phyloP scores from a whole-genome alignment of 1,140 invertebrate genomes.

The Rhynchophorus ferrugineus region DNA sequence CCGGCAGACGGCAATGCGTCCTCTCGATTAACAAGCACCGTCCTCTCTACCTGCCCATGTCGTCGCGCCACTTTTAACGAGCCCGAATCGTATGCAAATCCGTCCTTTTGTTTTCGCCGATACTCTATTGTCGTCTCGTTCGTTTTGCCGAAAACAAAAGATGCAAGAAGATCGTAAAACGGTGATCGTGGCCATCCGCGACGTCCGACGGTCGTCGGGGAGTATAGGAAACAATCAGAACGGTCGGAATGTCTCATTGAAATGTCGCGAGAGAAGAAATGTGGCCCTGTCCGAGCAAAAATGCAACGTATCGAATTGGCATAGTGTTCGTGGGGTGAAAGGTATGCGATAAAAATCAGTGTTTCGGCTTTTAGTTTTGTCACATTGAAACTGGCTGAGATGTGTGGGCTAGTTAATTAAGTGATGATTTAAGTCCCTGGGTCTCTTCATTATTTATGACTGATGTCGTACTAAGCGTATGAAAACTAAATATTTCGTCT shows the following conservation, averaged over 20 bases:
- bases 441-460: too few species aligned
- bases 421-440: neutral
- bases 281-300: neutral
- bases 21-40: neutral
- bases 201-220: too few species aligned
- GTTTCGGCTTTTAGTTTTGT: too few species aligned
- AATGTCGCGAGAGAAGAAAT: neutral
- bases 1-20: neutral
- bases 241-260: neutral
- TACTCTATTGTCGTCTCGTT: neutral
- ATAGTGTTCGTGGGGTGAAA: neutral
- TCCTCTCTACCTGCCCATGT: neutral
- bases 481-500: too few species aligned
- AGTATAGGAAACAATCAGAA: neutral
- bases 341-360: neutral
- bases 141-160: neutral
- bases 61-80: neutral
- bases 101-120: constrained; percentile 1
- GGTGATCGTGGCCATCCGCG: too few species aligned
- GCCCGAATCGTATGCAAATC: constrained; percentile 1
- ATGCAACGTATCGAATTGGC: neutral
- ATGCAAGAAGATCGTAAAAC: neutral
- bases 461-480: too few species aligned
- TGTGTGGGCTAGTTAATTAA: neutral
- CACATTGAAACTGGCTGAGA: too few species aligned